Evolutionary conservation across 92 coral and sea anemone species (phyloP).

Genomic region (Umimayanthus kanabou): DNA sequence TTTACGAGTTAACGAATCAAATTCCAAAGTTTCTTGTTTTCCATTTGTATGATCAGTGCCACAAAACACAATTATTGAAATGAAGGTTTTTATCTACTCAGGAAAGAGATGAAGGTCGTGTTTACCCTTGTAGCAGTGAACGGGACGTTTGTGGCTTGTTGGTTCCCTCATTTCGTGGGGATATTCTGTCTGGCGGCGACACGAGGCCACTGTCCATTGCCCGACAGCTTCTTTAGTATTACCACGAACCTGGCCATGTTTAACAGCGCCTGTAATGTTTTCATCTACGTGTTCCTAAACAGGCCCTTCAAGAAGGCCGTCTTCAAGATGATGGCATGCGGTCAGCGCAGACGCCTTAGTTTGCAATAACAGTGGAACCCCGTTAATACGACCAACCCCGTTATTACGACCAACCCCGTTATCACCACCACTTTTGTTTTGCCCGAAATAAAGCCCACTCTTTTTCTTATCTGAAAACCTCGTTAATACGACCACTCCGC

Average conservation of each 20-base stretch:
- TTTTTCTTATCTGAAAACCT: no score
- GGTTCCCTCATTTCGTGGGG: conserved; percentile 66
- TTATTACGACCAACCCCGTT: no score
- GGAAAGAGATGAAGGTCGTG: conserved; percentile 61
- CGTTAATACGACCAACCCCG: no score
- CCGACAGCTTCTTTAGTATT: conserved; percentile 47
- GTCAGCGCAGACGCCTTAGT: conserved; percentile 2
- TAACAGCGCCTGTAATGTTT: conserved; percentile 65
- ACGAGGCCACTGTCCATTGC: conserved; percentile 57
- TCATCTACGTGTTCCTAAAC: conserved; percentile 60
- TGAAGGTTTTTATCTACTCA: neutral
- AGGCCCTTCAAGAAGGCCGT: conserved; percentile 51
- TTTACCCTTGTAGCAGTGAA: conserved; percentile 54
- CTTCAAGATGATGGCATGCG: conserved; percentile 38
- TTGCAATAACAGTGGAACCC: neutral
- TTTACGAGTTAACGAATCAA: no score
- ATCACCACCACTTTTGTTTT: no score
- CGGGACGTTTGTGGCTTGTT: conserved; percentile 56
- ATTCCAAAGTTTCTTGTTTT: no score
- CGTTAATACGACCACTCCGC: no score
- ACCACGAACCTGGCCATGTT: conserved; percentile 67
- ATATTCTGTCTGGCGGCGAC: conserved; percentile 51
- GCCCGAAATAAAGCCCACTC: no score
- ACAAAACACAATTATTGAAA: no score
- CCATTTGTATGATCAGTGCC: no score